Evolutionary conservation across 2,113 vertebrate genomes (phyloP).

Genomic region (Crocuta crocuta): DNA sequence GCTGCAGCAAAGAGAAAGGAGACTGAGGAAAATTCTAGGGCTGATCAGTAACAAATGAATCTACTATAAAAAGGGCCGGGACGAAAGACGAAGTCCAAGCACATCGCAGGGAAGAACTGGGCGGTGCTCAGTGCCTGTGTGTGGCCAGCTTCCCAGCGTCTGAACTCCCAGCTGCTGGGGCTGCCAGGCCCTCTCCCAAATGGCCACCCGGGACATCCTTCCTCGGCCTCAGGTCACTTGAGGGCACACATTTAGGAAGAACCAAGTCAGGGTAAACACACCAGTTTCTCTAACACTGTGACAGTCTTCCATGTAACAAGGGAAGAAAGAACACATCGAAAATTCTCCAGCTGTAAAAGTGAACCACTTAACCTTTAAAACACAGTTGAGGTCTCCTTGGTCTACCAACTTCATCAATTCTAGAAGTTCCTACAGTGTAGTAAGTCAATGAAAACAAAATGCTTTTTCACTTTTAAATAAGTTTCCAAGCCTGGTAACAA

Average conservation of each 20-base stretch:
- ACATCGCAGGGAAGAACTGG: conserved; percentile 14
- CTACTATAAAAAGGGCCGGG: background rate
- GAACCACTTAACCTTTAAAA: background rate
- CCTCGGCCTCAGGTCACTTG: background rate
- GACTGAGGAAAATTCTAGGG: background rate
- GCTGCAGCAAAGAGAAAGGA: background rate
- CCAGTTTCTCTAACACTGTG: background rate
- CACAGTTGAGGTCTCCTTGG: background rate
- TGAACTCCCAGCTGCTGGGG: background rate
- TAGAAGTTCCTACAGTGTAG: background rate
- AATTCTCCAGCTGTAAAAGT: fast-evolving
- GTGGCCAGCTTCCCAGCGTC: conserved; percentile 62
- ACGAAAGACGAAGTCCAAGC: conserved; percentile 19
- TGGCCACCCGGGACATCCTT: background rate
- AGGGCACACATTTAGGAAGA: background rate
- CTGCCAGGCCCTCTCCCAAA: background rate
- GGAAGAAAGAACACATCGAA: background rate
- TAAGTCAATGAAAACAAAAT: background rate
- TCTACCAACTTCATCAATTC: background rate
- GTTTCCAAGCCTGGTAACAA: background rate
- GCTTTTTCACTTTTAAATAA: background rate
- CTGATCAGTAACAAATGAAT: background rate
- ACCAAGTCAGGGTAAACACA: background rate
- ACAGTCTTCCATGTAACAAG: background rate
- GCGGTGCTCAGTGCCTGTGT: background rate